A percentile compares a stretch with the other conserved stretches of the same genome.
Conservation (phyloP, 2,113 vertebrate species). For the crab-eating macaque (Macaca fascicularis) region DNA sequence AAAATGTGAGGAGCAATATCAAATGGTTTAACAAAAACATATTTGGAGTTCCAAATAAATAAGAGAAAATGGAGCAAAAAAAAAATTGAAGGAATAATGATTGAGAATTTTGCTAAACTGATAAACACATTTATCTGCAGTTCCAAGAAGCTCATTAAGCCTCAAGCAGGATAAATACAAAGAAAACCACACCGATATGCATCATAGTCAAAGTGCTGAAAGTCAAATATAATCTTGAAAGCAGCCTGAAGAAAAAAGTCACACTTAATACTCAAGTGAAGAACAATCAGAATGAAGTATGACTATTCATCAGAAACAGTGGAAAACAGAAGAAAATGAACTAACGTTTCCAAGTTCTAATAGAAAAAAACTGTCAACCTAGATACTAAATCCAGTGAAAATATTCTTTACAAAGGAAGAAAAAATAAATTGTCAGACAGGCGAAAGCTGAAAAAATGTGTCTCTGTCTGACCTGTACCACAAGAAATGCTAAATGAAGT, state of each 20-base stretch:
- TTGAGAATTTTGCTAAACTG: not conserved
- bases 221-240: conserved; percentile 7
- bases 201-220: not conserved
- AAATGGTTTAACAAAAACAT: not conserved
- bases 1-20: not conserved
- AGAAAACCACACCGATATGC: not conserved
- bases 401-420: conserved; percentile 7
- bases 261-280: not conserved
- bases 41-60: not conserved
- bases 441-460: not conserved
- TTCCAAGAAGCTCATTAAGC: not conserved
- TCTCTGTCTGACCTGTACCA: not conserved
- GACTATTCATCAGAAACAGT: conserved; percentile 22
- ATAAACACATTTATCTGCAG: not conserved
- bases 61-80: not conserved
- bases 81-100: not conserved
- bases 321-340: conserved; percentile 29
- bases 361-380: conserved; percentile 52
- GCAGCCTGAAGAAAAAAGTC: not conserved
- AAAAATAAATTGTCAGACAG: conserved; percentile 12
- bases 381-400: conserved; percentile 35
- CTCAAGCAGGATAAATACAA: not conserved
- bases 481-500: not conserved
- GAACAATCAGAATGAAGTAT: not conserved
- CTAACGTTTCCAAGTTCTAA: conserved; percentile 14